phyloP scores from a whole-genome alignment of 2,113 vertebrate genomes.

The Pan paniscus region DNA sequence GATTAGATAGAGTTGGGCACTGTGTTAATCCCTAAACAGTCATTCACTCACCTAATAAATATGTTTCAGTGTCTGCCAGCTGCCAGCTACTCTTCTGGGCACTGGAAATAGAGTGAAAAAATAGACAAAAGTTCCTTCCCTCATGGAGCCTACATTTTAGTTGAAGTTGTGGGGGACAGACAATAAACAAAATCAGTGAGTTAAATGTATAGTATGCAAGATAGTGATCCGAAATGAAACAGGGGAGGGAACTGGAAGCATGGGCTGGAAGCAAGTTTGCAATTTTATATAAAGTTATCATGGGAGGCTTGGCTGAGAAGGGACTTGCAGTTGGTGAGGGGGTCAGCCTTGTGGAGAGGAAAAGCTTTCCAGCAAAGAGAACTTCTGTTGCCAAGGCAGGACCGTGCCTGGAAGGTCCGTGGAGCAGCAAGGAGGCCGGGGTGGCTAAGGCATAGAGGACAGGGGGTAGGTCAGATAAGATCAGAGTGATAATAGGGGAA shows the following conservation, averaged over 20 bases:
- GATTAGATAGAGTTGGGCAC: not conserved
- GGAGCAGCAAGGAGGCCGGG: not conserved
- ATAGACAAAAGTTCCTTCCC: not conserved
- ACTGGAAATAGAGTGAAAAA: not conserved
- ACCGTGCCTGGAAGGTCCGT: fast-evolving
- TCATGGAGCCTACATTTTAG: not conserved
- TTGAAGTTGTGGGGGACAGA: not conserved
- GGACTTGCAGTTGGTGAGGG: not conserved
- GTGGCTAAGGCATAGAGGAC: not conserved
- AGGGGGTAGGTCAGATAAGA: not conserved
- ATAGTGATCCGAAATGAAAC: not conserved
- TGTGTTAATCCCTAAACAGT: not conserved
- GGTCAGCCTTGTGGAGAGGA: not conserved
- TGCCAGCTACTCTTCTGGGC: not conserved
- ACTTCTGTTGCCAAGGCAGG: not conserved
- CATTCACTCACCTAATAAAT: not conserved
- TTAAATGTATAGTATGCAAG: not conserved
- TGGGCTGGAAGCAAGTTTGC: not conserved
- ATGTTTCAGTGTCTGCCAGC: not conserved
- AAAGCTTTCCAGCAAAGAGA: not conserved
- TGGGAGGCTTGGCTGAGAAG: not conserved
- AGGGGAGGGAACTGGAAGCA: not conserved
- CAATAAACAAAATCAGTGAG: not conserved
- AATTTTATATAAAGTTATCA: not conserved
- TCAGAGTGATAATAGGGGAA: not conserved